These are phyloP conservation scores for Gephyroberyx darwinii DNA, from an alignment of 2,797 vertebrate genomes.

Conservation along the genomic window DNA sequence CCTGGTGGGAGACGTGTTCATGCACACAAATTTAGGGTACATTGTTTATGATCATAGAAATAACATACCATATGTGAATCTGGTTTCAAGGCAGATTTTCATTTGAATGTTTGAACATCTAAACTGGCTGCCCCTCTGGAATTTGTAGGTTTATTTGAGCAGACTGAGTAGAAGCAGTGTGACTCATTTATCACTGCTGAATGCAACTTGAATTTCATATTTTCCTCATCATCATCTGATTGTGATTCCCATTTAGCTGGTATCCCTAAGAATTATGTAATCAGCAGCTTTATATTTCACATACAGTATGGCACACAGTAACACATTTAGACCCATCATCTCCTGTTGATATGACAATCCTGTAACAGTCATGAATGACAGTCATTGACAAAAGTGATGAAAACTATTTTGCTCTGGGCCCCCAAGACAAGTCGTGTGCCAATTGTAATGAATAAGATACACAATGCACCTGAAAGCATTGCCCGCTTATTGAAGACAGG, in stretches of 20 bases:
- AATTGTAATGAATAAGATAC: background rate
- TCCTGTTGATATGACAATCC: background rate
- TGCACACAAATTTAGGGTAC: background rate
- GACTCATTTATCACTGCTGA: background rate
- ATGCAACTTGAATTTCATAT: background rate
- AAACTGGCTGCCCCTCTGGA: background rate
- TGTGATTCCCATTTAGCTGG: background rate
- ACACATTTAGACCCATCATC: background rate
- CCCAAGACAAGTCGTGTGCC: background rate
- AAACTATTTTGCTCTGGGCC: background rate
- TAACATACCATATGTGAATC: no score
- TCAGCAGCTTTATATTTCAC: background rate
- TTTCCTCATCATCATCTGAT: background rate
- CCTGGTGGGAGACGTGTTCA: background rate
- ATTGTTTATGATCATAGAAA: background rate
- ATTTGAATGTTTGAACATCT: background rate
- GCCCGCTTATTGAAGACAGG: constrained; percentile 16
- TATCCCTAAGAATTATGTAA: background rate
- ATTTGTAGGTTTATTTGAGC: background rate
- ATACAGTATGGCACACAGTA: background rate
- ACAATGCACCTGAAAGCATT: constrained; percentile 20
- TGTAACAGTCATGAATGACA: background rate
- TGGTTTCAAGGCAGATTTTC: background rate
- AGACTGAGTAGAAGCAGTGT: background rate
- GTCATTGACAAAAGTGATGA: no score